phyloP scores from a whole-genome alignment of 1,140 invertebrate species.

The Achatina immaculata region DNA sequence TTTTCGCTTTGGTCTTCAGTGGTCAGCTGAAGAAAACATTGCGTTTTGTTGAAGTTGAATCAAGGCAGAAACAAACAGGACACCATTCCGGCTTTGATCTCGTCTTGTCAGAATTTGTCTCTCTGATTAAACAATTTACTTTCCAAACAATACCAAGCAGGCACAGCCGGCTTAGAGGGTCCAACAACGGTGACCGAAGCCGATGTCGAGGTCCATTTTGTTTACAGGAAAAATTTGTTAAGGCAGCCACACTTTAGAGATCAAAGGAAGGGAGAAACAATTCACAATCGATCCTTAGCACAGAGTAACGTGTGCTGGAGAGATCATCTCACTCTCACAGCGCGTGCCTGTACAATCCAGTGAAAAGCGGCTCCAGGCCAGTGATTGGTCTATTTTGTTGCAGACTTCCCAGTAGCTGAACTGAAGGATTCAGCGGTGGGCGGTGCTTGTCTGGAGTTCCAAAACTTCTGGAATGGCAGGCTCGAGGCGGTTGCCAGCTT shows the following conservation, averaged over 20 bases:
- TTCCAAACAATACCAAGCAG: background rate
- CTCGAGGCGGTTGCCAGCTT: slow-evolving; percentile 19
- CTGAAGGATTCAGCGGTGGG: background rate
- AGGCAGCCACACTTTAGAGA: slow-evolving; percentile 1
- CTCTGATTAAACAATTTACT: slow-evolving; percentile 15
- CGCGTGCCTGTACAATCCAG: background rate
- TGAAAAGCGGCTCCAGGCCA: background rate
- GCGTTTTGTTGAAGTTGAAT: background rate
- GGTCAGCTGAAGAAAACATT: background rate
- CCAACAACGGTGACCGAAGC: background rate
- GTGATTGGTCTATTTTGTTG: background rate
- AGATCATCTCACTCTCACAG: background rate
- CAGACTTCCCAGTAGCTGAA: background rate
- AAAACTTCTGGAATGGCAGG: slow-evolving; percentile 24
- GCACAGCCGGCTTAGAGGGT: background rate
- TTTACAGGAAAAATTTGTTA: background rate
- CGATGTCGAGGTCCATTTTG: background rate
- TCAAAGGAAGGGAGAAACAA: slow-evolving; percentile 18
- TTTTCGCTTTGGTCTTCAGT: no score
- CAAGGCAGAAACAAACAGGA: background rate
- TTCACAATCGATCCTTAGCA: slow-evolving; percentile 16
- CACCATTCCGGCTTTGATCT: slow-evolving; percentile 19
- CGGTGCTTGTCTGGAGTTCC: slow-evolving; percentile 13
- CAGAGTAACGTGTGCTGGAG: background rate
- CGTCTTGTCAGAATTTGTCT: slow-evolving; percentile 16